Conservation (phyloP, 2,113 vertebrate species). For the Mesembrinibis cayennensis region DNA sequence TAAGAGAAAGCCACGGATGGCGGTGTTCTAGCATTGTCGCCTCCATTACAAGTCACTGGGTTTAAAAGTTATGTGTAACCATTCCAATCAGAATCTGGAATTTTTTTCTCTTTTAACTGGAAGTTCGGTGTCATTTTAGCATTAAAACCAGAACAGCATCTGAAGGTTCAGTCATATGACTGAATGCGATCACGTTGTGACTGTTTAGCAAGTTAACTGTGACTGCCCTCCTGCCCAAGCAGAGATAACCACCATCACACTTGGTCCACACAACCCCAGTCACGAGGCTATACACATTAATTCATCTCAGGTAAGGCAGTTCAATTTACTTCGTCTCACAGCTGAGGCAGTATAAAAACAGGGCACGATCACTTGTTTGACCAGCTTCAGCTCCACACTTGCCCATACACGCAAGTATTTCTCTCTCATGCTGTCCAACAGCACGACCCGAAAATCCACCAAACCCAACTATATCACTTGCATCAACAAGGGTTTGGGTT, state of each 20-base stretch:
- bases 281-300: not conserved
- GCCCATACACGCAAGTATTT: not conserved
- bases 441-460: not conserved
- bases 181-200: accelerated
- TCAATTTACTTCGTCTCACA: not conserved
- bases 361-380: not conserved
- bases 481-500: not conserved
- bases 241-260: not conserved
- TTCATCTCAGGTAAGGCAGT: not conserved
- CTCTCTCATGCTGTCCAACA: not conserved
- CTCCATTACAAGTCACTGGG: not conserved
- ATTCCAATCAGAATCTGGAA: not conserved
- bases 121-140: not conserved
- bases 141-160: not conserved
- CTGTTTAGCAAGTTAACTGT: not conserved
- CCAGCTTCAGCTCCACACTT: not conserved
- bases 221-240: not conserved
- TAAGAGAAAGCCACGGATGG: not conserved
- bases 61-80: not conserved
- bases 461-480: not conserved
- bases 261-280: not conserved
- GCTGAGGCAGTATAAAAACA: not conserved
- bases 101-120: not conserved
- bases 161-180: not conserved
- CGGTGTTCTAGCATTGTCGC: not conserved